A percentile compares a stretch with the other conserved stretches of the same genome.
phyloP scores from a whole-genome alignment of 2,113 vertebrate species.

The Sylvilagus bachmani region DNA sequence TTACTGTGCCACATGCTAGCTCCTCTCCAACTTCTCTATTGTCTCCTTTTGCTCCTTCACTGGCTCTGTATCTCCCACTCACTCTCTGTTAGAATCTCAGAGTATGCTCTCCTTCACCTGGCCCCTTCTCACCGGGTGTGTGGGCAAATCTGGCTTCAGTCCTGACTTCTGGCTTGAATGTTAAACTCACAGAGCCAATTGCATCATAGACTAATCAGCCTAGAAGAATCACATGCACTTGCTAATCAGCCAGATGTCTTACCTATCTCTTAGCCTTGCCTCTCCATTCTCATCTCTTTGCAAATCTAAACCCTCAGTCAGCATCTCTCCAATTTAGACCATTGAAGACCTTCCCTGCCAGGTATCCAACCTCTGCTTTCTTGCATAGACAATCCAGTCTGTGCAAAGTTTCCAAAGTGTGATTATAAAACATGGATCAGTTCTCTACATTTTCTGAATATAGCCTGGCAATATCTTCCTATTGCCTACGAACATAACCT shows the following conservation, averaged over 20 bases:
- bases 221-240: neutral
- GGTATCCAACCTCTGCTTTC: neutral
- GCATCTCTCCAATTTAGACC: neutral
- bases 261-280: neutral
- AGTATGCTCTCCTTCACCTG: neutral
- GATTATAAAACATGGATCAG: neutral
- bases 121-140: neutral
- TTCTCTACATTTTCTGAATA: slow-evolving; percentile 38
- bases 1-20: too few species aligned
- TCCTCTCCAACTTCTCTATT: neutral
- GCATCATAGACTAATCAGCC: neutral
- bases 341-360: neutral
- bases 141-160: neutral
- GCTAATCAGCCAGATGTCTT: slow-evolving; percentile 5
- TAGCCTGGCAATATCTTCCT: neutral
- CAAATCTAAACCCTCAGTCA: neutral
- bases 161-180: neutral
- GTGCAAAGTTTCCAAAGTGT: neutral
- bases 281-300: neutral
- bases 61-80: neutral
- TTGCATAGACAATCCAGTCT: neutral
- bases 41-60: neutral
- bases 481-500: slow-evolving; percentile 31
- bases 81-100: neutral
- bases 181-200: neutral